These are phyloP conservation scores for Drosophila repleta DNA, from an alignment of 1,140 invertebrate genomes.

Conservation along the genomic window DNA sequence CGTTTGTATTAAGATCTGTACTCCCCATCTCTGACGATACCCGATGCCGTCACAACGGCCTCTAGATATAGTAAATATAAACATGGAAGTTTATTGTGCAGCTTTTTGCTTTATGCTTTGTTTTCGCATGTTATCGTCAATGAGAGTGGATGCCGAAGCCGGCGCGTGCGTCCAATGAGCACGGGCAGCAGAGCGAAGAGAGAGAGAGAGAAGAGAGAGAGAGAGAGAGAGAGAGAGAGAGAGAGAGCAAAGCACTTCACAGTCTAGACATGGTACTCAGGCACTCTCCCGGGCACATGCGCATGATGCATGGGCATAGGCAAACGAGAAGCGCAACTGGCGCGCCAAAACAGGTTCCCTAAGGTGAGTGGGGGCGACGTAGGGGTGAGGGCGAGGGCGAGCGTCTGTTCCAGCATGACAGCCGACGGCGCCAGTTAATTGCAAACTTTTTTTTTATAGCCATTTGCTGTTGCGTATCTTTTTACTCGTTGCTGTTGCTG, in stretches of 20 bases:
- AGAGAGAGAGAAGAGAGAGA: conserved; percentile 1
- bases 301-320: conserved; percentile 47
- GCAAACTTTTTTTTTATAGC: conserved; percentile 67
- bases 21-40: not conserved
- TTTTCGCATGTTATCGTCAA: conserved; percentile 45
- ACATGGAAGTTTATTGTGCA: conserved; percentile 43
- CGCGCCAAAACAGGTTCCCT: conserved; percentile 78
- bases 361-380: conserved; percentile 21
- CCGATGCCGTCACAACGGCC: conserved; percentile 19
- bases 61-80: conserved; percentile 35
- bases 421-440: conserved; percentile 82
- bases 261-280: conserved; percentile 24
- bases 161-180: conserved; percentile 36
- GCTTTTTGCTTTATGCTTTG: conserved; percentile 43
- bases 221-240: conserved; percentile 3
- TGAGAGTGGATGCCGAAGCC: conserved; percentile 26
- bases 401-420: conserved; percentile 66
- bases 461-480: conserved; percentile 48
- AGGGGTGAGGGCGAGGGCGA: conserved; percentile 24
- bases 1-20: not conserved
- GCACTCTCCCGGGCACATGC: conserved; percentile 53
- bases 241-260: conserved; percentile 25
- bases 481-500: conserved; percentile 24
- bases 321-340: conserved; percentile 43
- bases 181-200: not conserved